Percentiles rank a stretch among this genome's conserved stretches.
phyloP scores from a whole-genome alignment of 2,113 vertebrate species.

The Meles meles region DNA sequence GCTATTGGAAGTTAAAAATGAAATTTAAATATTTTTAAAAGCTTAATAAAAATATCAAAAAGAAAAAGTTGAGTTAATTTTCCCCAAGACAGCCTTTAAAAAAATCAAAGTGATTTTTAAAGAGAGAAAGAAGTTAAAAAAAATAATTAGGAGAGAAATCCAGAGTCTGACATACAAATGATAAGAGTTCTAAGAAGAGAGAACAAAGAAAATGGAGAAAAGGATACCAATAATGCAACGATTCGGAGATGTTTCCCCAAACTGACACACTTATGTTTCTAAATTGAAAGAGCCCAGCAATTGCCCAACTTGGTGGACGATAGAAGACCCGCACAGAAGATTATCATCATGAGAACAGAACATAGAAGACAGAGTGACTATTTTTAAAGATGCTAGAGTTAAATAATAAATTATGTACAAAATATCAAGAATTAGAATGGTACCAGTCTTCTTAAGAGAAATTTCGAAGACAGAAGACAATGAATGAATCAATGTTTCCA shows the following conservation, averaged over 20 bases:
- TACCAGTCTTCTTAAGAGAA: not conserved
- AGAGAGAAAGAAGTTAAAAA: not conserved
- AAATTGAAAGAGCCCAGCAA: not conserved
- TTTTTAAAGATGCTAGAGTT: not conserved
- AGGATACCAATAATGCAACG: not conserved
- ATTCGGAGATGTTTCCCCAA: not conserved
- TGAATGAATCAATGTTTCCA: not conserved
- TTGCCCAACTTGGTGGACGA: not conserved
- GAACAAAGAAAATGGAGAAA: not conserved
- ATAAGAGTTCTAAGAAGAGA: not conserved
- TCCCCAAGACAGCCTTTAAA: not conserved
- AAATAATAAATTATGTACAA: not conserved
- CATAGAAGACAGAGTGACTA: not conserved
- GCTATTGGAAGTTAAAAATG: not conserved
- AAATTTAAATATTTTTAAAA: constrained; percentile 10
- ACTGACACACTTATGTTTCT: not conserved
- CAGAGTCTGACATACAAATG: not conserved
- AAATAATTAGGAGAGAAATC: not conserved
- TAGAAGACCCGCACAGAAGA: not conserved
- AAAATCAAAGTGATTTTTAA: not conserved
- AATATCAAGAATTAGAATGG: not conserved
- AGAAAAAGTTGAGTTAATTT: not conserved
- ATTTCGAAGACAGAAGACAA: not conserved
- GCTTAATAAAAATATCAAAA: not conserved
- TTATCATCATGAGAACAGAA: not conserved